Conservation (phyloP, 2,113 vertebrate species). For the Coreoperca whiteheadi region DNA sequence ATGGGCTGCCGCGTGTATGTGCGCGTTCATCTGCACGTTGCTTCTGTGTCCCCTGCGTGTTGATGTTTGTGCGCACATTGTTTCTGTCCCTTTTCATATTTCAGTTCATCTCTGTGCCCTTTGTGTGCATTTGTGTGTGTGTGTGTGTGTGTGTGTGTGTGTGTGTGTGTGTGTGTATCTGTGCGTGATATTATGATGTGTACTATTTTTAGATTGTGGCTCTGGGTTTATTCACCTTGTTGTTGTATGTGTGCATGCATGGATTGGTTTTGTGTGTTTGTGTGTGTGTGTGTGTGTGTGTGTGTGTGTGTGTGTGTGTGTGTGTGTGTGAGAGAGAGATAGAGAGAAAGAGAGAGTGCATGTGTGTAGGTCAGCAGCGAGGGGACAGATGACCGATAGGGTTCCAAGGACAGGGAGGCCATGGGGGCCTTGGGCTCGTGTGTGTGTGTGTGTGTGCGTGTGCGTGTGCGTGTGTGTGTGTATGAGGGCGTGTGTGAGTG, state of each 20-base stretch:
- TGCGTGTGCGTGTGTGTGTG: slow-evolving; percentile 15
- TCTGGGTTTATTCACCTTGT: slow-evolving; percentile 39
- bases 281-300: slow-evolving; percentile 10
- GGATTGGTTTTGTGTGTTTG: slow-evolving; percentile 34
- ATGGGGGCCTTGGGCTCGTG: slow-evolving; percentile 33
- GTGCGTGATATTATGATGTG: slow-evolving; percentile 45
- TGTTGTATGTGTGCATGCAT: slow-evolving; percentile 22
- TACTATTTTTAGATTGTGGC: slow-evolving; percentile 27
- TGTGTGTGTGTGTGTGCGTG: slow-evolving; percentile 5
- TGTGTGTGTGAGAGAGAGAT: background rate
- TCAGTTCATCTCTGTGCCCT: slow-evolving; percentile 28
- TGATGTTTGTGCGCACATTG: slow-evolving; percentile 23
- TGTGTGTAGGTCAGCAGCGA: slow-evolving; percentile 39
- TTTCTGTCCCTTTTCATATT: slow-evolving; percentile 26
- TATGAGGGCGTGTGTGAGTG: slow-evolving; percentile 55
- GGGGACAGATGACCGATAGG: slow-evolving; percentile 78
- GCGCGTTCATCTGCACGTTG: background rate
- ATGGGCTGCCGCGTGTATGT: background rate
- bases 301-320: slow-evolving; percentile 26
- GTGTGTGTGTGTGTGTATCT: slow-evolving; percentile 26
- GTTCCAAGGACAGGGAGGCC: slow-evolving; percentile 73
- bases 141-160: slow-evolving; percentile 32
- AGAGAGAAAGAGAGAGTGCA: background rate
- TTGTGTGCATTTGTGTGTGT: slow-evolving; percentile 22
- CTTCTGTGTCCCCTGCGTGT: background rate